A percentile compares a stretch with the other conserved stretches of the same genome.
These are phyloP conservation scores for Python bivittatus DNA, from an alignment of 2,113 vertebrate species.

Conservation along the genomic window DNA sequence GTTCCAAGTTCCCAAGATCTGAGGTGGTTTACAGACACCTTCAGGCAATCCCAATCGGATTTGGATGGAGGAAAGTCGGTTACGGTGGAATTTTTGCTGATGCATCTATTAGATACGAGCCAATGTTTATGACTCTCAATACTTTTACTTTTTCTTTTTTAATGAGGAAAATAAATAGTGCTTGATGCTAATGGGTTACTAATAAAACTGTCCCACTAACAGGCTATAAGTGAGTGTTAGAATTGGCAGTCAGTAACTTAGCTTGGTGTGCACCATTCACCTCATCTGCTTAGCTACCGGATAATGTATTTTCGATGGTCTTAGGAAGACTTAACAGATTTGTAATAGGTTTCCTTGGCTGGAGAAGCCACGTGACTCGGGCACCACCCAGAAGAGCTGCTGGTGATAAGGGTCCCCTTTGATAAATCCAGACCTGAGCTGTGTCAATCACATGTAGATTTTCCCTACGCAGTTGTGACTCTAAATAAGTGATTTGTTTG, in stretches of 20 bases:
- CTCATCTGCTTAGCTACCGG: background rate
- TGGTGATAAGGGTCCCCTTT: background rate
- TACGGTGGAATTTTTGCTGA: fast-evolving
- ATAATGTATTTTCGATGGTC: background rate
- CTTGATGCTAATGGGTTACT: background rate
- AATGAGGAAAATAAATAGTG: background rate
- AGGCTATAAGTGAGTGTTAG: background rate
- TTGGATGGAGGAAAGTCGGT: background rate
- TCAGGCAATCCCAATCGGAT: no score
- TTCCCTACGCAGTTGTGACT: no score
- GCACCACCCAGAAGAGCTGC: background rate
- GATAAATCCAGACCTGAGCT: background rate
- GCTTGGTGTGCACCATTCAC: background rate
- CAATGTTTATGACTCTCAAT: background rate
- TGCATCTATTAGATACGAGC: background rate
- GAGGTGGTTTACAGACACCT: no score
- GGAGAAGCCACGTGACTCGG: background rate
- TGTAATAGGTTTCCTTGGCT: background rate
- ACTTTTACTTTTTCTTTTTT: no score
- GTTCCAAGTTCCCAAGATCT: background rate
- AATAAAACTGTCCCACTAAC: background rate
- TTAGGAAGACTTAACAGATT: background rate
- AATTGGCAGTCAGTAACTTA: fast-evolving
- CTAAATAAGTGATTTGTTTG: no score
- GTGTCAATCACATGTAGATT: no score